Evolutionary conservation across 2,113 vertebrate species (phyloP), one percentile per base, ranked within the genome.

Genomic region (Bombycilla garrulus): DNA sequence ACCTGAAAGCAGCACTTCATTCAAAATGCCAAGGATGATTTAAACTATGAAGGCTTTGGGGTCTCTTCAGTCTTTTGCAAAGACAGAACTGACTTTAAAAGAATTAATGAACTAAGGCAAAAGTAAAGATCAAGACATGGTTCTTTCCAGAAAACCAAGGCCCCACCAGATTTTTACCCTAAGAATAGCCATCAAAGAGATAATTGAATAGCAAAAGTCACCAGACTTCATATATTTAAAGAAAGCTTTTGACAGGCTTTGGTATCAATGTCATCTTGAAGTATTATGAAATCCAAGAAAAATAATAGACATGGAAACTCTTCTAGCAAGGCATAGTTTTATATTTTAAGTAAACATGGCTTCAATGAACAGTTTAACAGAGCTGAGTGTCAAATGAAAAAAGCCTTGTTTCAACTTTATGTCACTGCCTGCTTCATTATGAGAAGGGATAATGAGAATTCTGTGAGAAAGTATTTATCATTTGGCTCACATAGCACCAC

Each of bases 201-300:
- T 40, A 64, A 57, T 1, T 40, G n/a, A 80, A 40, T 29, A 91
- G 76, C 40, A 89, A 77, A 86, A 80, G 31, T 16, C 40, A 67
- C 53, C 33, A 69, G 54, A 53, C 6, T 24, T 73, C 45, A n/a
- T 5, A 6, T 53, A 91, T 81, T 93, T 84, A 77, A 79, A 65
- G 64, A 81, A 92, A 91, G 47, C 36, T 84, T 89, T 94, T 91
- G 60, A 54, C 65, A 89, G 62, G 35, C 14, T 95, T 88, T 45
- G 21, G 15, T 13, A 20, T 82, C 54, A 45, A 69, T 57, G 16
- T 89, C 6, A 53, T 56, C 56, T 57, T 48, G 42, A 71, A 66
- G 23, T 74, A 25, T 74, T 85, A 51, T 38, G 20, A 33, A 86
- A 84, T 53, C 36, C 15, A 51, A 65, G 44, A 38, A 60, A 92